Conservation (phyloP, 2,888 invertebrate species). For the Chrysotoxum bicinctum region DNA sequence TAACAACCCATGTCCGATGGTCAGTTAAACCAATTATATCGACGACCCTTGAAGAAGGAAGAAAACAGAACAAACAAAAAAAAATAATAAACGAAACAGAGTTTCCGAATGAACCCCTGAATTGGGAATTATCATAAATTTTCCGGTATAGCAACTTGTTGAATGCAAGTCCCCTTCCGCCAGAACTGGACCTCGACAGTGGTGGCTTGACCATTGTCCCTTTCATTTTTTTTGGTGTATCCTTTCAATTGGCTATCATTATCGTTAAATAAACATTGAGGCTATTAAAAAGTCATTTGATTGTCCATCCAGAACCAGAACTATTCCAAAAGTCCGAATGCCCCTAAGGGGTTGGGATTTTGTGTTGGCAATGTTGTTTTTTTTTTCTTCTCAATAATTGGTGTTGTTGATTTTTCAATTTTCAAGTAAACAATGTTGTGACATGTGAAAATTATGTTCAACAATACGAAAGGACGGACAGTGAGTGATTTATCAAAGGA, state of each 20-base stretch:
- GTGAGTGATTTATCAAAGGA: slow-evolving; percentile 51
- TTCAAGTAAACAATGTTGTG: slow-evolving; percentile 33
- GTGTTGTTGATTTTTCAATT: slow-evolving; percentile 35
- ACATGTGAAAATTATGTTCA: slow-evolving; percentile 51
- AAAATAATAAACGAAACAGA: slow-evolving; percentile 24
- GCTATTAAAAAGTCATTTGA: slow-evolving; percentile 62
- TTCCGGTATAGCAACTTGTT: slow-evolving; percentile 62
- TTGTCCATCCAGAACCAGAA: not conserved
- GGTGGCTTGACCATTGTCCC: slow-evolving; percentile 67
- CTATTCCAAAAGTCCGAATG: not conserved
- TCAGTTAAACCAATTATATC: slow-evolving; percentile 71
- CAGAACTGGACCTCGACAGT: slow-evolving; percentile 4
- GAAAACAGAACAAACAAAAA: not conserved
- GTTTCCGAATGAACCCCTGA: slow-evolving; percentile 40
- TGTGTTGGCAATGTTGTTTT: not conserved
- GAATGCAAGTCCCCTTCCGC: slow-evolving; percentile 33
- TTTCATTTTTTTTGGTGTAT: slow-evolving; percentile 19
- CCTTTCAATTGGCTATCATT: slow-evolving; percentile 62
- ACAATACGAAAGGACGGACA: slow-evolving; percentile 46
- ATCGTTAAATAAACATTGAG: slow-evolving; percentile 46
- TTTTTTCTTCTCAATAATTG: not conserved
- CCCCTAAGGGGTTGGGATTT: slow-evolving; percentile 9
- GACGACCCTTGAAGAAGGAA: slow-evolving; percentile 52
- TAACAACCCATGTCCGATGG: slow-evolving; percentile 67
- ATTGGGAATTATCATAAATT: slow-evolving; percentile 61